Conservation (phyloP, 1,140 invertebrate species). For the Colletes latitarsis region DNA sequence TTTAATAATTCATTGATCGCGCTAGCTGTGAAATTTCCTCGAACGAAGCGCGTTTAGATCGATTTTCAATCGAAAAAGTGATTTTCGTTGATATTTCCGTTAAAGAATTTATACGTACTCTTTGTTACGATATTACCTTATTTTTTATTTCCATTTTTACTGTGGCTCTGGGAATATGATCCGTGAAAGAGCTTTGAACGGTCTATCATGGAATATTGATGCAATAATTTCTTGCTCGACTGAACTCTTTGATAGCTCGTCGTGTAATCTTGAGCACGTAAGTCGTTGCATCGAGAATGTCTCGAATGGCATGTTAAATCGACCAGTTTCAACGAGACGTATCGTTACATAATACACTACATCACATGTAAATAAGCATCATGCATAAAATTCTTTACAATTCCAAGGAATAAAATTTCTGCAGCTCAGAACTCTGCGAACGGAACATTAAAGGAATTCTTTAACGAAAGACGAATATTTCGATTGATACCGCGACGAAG, state of each 20-base stretch:
- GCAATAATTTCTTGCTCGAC: slow-evolving; percentile 31
- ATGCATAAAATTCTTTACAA: neutral
- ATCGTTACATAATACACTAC: neutral
- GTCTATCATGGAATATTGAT: slow-evolving; percentile 14
- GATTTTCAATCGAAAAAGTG: neutral
- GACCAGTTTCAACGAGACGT: neutral
- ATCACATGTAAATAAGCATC: neutral
- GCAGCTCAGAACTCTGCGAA: neutral
- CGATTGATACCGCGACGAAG: too few relatives aligned
- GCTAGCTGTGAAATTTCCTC: neutral
- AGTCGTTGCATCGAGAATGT: slow-evolving; percentile 12
- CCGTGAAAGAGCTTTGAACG: slow-evolving; percentile 17
- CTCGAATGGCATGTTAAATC: slow-evolving; percentile 3
- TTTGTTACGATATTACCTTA: neutral
- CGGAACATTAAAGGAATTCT: neutral
- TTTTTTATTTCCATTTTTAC: neutral
- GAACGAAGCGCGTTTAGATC: neutral
- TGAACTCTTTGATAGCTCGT: slow-evolving; percentile 31
- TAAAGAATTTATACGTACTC: too few relatives aligned
- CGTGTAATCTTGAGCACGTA: slow-evolving; percentile 24
- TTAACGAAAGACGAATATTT: neutral
- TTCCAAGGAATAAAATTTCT: neutral
- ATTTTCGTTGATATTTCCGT: neutral
- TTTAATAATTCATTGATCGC: neutral
- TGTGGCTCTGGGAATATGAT: neutral